Percentiles rank a stretch among this genome's conserved stretches.
These are phyloP conservation scores for Orchesellides sinensis DNA, from an alignment of 2,888 invertebrate genomes.

Conservation along the genomic window DNA sequence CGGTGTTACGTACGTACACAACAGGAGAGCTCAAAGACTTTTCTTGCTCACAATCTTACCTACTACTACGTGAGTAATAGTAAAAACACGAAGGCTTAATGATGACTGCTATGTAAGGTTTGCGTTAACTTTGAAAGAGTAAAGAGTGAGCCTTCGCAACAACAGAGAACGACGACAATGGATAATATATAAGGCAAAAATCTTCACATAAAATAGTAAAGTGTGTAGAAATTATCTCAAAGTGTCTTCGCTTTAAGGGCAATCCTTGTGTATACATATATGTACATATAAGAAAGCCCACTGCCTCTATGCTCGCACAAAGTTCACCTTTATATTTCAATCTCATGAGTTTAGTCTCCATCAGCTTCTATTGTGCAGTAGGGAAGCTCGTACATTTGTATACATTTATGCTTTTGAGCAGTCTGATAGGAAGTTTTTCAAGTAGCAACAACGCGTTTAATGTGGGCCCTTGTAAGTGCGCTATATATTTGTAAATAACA, in stretches of 20 bases:
- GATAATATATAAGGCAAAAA: background rate
- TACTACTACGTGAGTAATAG: no score
- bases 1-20: conserved; percentile 42
- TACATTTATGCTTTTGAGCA: no score
- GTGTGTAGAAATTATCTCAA: background rate
- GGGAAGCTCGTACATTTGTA: no score
- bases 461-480: background rate
- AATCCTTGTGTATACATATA: background rate
- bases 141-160: background rate
- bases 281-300: background rate
- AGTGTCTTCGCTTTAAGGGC: background rate
- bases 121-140: background rate
- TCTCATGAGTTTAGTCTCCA: no score
- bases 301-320: background rate
- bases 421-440: no score
- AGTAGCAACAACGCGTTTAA: background rate
- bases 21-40: background rate
- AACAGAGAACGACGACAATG: background rate
- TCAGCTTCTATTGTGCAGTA: no score
- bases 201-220: background rate
- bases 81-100: background rate
- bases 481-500: background rate
- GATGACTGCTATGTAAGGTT: background rate
- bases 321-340: no score
- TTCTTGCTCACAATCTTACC: no score